phyloP scores from a whole-genome alignment of 2,888 invertebrate genomes.

The Nebria salina region DNA sequence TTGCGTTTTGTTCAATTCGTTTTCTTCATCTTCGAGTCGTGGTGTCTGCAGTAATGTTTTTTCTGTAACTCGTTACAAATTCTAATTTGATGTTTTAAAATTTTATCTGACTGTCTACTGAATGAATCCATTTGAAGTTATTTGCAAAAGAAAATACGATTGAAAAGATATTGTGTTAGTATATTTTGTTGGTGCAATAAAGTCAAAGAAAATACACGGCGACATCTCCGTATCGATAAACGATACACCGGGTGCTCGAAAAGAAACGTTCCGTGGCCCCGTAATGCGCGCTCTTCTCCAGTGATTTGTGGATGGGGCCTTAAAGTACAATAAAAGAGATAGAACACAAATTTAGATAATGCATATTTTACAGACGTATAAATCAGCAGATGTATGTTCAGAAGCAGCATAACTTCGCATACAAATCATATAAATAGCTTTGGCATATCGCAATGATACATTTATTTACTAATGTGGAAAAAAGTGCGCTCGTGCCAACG shows the following conservation, averaged over 20 bases:
- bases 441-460: constrained; percentile 56
- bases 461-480: constrained; percentile 55
- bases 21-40: neutral
- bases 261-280: constrained; percentile 20
- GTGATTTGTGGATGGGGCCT: constrained; percentile 59
- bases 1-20: neutral
- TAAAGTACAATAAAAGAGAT: constrained; percentile 62
- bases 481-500: constrained; percentile 45
- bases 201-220: neutral
- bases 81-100: too few species aligned
- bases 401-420: constrained; percentile 60
- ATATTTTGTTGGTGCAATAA: neutral
- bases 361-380: constrained; percentile 63
- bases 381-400: constrained; percentile 59
- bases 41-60: neutral
- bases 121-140: neutral
- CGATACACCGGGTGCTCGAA: constrained; percentile 34
- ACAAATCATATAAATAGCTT: constrained; percentile 56
- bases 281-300: constrained; percentile 46
- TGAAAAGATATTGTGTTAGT: constrained; percentile 1
- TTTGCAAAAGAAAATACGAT: neutral
- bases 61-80: neutral
- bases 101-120: too few species aligned
- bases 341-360: constrained; percentile 63
- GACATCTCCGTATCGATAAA: constrained; percentile 30